Evolutionary conservation across 2,113 vertebrate species (phyloP).

Genomic region (Lichenostomus cassidix): DNA sequence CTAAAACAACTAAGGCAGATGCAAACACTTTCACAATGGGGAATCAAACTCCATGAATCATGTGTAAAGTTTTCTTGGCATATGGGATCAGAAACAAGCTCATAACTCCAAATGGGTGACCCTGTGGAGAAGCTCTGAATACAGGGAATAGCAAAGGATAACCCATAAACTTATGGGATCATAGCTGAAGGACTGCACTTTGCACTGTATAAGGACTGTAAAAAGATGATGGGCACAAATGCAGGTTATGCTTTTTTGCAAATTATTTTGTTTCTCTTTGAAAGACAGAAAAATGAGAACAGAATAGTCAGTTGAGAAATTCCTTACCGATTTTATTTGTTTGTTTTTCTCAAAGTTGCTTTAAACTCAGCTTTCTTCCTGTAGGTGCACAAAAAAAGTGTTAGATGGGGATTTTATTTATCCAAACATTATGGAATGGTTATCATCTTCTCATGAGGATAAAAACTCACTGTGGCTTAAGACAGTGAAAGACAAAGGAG

Average conservation of each 20-base stretch:
- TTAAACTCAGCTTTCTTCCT: background rate
- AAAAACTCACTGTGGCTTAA: conserved; percentile 1
- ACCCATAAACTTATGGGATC: background rate
- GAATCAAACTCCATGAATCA: background rate
- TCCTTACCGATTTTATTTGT: background rate
- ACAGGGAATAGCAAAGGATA: background rate
- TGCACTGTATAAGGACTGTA: background rate
- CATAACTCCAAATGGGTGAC: background rate
- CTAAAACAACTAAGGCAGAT: background rate
- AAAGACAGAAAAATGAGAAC: background rate
- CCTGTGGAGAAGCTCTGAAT: background rate
- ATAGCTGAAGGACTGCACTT: background rate
- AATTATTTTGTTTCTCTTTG: background rate
- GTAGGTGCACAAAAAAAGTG: background rate
- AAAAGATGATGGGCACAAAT: background rate
- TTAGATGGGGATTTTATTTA: background rate
- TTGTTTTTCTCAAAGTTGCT: background rate
- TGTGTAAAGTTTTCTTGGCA: background rate
- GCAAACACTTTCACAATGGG: background rate
- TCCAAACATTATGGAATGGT: background rate
- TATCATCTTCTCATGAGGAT: background rate
- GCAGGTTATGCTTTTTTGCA: background rate
- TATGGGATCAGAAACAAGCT: background rate
- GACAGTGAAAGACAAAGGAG: background rate
- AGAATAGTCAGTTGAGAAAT: background rate